A percentile compares a stretch with the other conserved stretches of the same genome.
These are phyloP conservation scores for Gymnodraco acuticeps DNA, from an alignment of 2,797 vertebrate genomes.

Conservation along the genomic window DNA sequence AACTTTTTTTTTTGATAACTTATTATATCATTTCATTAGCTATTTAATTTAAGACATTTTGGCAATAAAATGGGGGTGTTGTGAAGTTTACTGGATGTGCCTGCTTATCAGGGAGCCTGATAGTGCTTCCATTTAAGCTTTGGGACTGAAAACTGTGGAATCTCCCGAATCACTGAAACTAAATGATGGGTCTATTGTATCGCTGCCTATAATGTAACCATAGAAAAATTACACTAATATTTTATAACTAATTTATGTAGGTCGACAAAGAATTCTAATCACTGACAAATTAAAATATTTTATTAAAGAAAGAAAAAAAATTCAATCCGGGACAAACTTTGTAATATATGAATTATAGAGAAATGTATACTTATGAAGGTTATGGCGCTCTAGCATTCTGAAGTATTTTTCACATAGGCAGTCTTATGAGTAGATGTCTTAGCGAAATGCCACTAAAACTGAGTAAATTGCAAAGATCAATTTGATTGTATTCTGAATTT, in stretches of 20 bases:
- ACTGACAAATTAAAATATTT: constrained; percentile 88
- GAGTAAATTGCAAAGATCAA: constrained; percentile 78
- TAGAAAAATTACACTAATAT: constrained; percentile 87
- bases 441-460: constrained; percentile 78
- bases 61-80: constrained; percentile 82
- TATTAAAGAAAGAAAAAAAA: constrained; percentile 83
- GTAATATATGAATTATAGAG: constrained; percentile 86
- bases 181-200: constrained; percentile 80
- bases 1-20: constrained; percentile 76
- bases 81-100: constrained; percentile 84
- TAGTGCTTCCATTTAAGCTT: constrained; percentile 80
- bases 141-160: constrained; percentile 80
- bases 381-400: constrained; percentile 74
- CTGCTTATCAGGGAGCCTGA: constrained; percentile 82
- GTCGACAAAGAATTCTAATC: constrained; percentile 86
- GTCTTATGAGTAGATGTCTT: constrained; percentile 73
- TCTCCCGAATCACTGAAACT: constrained; percentile 83
- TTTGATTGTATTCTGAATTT: constrained; percentile 82
- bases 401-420: constrained; percentile 81
- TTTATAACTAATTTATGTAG: constrained; percentile 89
- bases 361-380: constrained; percentile 82
- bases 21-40: constrained; percentile 84
- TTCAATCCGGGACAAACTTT: constrained; percentile 83
- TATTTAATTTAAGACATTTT: constrained; percentile 87
- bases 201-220: constrained; percentile 79